Evolutionary conservation across 1,140 invertebrate species (phyloP).

Genomic region (Pachyrhynchus sulphureomaculatus): DNA sequence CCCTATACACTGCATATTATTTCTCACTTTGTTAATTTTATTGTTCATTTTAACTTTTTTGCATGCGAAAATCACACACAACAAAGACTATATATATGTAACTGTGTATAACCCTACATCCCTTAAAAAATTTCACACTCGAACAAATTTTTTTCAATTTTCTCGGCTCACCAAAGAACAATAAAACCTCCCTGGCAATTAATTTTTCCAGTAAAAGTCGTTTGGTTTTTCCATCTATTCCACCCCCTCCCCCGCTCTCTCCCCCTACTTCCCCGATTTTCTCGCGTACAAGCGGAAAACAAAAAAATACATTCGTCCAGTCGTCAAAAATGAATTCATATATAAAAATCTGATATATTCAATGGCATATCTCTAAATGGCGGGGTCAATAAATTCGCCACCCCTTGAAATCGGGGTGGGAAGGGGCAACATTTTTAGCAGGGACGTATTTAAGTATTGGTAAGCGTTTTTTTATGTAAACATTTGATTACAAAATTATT

Average conservation of each 20-base stretch:
- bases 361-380: slow-evolving; percentile 29
- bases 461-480: neutral
- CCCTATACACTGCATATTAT: too few relatives aligned
- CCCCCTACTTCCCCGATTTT: neutral
- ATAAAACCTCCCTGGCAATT: slow-evolving; percentile 22
- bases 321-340: slow-evolving; percentile 32
- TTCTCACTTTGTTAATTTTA: too few relatives aligned
- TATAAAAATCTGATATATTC: slow-evolving; percentile 33
- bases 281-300: slow-evolving; percentile 1
- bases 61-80: too few relatives aligned
- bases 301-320: slow-evolving; percentile 29
- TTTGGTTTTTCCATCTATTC: slow-evolving; percentile 14
- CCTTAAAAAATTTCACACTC: slow-evolving; percentile 10
- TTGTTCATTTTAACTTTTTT: too few relatives aligned
- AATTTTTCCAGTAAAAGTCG: slow-evolving; percentile 29
- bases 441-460: neutral
- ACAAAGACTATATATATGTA: too few relatives aligned
- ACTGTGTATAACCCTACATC: too few relatives aligned
- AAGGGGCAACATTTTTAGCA: neutral
- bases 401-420: slow-evolving; percentile 19
- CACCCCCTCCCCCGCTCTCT: slow-evolving; percentile 1
- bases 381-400: slow-evolving; percentile 29
- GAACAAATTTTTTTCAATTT: slow-evolving; percentile 21
- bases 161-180: slow-evolving; percentile 9
- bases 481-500: neutral